These are phyloP conservation scores for Heteromyza rotundicornis DNA, from an alignment of 2,888 invertebrate species.

Conservation along the genomic window DNA sequence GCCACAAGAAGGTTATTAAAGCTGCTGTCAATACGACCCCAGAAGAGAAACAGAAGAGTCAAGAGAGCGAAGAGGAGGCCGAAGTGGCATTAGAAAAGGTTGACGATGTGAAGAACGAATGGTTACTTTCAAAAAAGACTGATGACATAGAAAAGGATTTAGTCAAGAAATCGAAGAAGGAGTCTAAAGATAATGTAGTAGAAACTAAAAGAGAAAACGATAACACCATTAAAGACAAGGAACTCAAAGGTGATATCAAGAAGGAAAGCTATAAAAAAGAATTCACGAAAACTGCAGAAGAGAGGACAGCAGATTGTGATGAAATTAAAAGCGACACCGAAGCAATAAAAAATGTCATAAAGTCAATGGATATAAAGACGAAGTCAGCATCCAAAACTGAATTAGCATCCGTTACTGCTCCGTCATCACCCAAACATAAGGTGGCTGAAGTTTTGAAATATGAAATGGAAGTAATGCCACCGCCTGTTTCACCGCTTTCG, in stretches of 20 bases:
- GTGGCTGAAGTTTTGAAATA: neutral
- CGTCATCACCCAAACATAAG: neutral
- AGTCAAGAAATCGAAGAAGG: neutral
- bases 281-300: constrained; percentile 33
- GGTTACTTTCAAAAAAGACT: too few species aligned
- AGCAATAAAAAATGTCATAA: neutral
- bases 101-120: too few species aligned
- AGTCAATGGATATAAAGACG: neutral
- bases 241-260: neutral
- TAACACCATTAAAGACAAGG: too few species aligned
- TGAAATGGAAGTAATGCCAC: neutral
- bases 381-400: neutral
- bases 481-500: too few species aligned
- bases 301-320: neutral
- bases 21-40: neutral
- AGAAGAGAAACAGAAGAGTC: too few species aligned
- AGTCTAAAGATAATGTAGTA: neutral
- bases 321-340: too few species aligned
- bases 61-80: too few species aligned
- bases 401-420: neutral
- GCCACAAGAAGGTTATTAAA: neutral
- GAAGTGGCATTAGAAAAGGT: too few species aligned
- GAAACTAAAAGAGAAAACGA: too few species aligned
- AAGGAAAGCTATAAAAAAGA: constrained; percentile 20
- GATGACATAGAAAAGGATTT: too few species aligned